Percentiles rank a stretch among this genome's conserved stretches.
Evolutionary conservation across 2,888 invertebrate species (phyloP).

Genomic region (Oegoconia quadripuncta): DNA sequence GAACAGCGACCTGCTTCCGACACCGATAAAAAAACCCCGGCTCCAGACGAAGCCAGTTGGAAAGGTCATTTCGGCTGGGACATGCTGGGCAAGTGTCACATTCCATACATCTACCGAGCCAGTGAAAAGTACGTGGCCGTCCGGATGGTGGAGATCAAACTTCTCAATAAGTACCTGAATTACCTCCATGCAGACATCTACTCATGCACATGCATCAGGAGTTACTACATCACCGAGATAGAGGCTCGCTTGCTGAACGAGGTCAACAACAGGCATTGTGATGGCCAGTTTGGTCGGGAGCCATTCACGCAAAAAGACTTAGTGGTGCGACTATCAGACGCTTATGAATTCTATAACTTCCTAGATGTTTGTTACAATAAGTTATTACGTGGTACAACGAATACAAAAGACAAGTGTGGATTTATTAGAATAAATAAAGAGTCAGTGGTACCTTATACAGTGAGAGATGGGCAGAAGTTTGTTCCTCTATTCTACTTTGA

Average conservation of each 20-base stretch:
- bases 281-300: conserved; percentile 92
- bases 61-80: conserved; percentile 95
- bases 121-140: conserved; percentile 95
- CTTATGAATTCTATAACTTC: conserved; percentile 93
- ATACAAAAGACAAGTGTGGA: conserved; percentile 90
- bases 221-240: conserved; percentile 94
- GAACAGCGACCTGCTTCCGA: conserved; percentile 49
- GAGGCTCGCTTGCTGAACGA: conserved; percentile 95
- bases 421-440: conserved; percentile 95
- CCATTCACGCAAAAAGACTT: conserved; percentile 93
- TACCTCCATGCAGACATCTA: conserved; percentile 94
- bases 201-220: conserved; percentile 93
- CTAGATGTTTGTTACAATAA: conserved; percentile 94
- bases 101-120: conserved; percentile 92
- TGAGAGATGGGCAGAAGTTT: conserved; percentile 89
- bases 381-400: conserved; percentile 84
- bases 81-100: conserved; percentile 89
- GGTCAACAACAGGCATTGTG: conserved; percentile 95
- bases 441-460: conserved; percentile 95
- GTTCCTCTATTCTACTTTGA: conserved; percentile 94
- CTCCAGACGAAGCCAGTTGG: conserved; percentile 86
- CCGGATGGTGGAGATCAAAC: conserved; percentile 94
- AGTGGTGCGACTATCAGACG: conserved; percentile 92
- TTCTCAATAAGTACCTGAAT: conserved; percentile 92
- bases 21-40: conserved; percentile 63